Percentiles rank a stretch among this genome's conserved stretches.
phyloP scores from a whole-genome alignment of 1,140 invertebrate genomes.

The Notospermus geniculatus region DNA sequence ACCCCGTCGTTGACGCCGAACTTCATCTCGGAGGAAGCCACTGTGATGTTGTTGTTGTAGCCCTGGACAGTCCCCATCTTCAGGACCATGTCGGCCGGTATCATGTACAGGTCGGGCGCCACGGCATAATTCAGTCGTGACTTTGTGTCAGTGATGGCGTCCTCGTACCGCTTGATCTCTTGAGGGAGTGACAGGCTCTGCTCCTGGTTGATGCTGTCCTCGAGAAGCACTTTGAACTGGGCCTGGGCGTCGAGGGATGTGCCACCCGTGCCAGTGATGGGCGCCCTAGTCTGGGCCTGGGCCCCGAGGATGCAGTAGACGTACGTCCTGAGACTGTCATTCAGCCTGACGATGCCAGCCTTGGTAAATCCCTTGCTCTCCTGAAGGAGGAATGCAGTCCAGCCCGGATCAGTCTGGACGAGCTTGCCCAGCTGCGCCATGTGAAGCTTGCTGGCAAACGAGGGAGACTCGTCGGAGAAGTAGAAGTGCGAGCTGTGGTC shows the following conservation, averaged over 20 bases:
- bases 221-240: neutral
- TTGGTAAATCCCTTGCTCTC: neutral
- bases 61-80: neutral
- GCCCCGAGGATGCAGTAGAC: conserved; percentile 11
- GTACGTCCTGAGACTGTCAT: conserved; percentile 17
- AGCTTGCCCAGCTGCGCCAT: neutral
- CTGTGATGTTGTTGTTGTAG: conserved; percentile 16
- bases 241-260: neutral
- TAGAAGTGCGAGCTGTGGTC: too few relatives aligned
- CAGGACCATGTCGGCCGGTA: conserved; percentile 16
- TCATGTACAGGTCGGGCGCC: conserved; percentile 15
- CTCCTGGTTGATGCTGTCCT: neutral
- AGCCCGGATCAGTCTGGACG: neutral
- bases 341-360: conserved; percentile 14
- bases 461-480: too few relatives aligned
- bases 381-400: neutral
- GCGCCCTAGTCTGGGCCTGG: conserved; percentile 1
- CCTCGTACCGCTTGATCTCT: conserved; percentile 1
- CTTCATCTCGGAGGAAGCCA: neutral
- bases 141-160: neutral
- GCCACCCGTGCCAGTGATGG: neutral
- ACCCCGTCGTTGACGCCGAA: neutral
- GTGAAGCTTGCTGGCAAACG: too few relatives aligned
- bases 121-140: neutral
- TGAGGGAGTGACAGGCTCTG: neutral